Evolutionary conservation across 2,113 vertebrate genomes (phyloP), one percentile per base, ranked within the genome.

Genomic region (Oncorhynchus masou): DNA sequence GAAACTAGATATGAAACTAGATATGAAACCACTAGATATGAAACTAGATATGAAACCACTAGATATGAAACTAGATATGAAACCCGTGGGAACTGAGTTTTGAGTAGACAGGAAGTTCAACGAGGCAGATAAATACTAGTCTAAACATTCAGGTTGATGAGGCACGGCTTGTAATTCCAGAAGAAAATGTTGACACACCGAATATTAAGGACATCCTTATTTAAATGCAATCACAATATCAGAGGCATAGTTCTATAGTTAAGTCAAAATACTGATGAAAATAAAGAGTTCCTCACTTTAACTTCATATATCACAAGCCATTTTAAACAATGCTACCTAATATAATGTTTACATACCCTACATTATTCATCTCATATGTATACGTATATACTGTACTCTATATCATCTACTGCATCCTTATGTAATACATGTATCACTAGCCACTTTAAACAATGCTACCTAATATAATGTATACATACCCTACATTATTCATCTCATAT

Each of bases 141-240:
- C 73, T 20, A 74, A 80, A 83, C 27, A 73, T 78, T 75, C n/a
- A 48, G 5, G n/a, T 70, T 68, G 24, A 29, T 66, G 13, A 65
- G 76, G 70, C 64, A 49, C n/a, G 64, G 73, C 45, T 82, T 81
- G 78, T 74, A 12, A 76, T 81, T 25, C 60, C 22, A 71, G 68
- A 78, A 80, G 48, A 24, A 79, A 83, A 81, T 20, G 73, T 70
- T n/a, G 73, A 22, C 20, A 72, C 8, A 15, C 8, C 5, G 62
- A 68, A 78, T 39, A 80, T 73, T 29, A 62, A 20, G 12, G 20
- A 4, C 11, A 48, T 5, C 15, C 59, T 71, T 16, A 1, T 65
- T 82, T 82, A 51, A 76, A 84, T 87, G 74, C 76, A 64, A 81
- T 71, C 65, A 3, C 45, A 73, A 83, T 74, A 51, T 81, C 75